These are phyloP conservation scores for Agraylea sexmaculata DNA, from an alignment of 1,140 invertebrate genomes.

Conservation along the genomic window DNA sequence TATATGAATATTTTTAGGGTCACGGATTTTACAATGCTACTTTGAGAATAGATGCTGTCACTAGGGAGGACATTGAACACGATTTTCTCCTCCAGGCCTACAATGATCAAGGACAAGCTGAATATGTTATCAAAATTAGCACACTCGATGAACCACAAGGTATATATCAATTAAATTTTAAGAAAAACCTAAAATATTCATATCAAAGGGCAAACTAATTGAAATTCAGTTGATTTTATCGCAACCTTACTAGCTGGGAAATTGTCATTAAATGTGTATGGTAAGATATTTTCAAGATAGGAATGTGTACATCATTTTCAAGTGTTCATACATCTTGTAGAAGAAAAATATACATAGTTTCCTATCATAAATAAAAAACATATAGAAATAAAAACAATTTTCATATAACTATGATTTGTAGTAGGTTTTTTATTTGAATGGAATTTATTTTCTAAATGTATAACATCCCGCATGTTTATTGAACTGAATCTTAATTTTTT, in stretches of 20 bases:
- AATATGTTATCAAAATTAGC: constrained; percentile 54
- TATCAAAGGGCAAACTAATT: constrained; percentile 14
- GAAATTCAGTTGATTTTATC: constrained; percentile 17
- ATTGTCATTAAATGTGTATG: constrained; percentile 13
- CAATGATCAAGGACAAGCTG: constrained; percentile 50
- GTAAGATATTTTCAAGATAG: constrained; percentile 11
- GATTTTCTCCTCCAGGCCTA: constrained; percentile 50
- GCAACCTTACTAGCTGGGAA: constrained; percentile 17
- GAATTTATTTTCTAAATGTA: too few species aligned
- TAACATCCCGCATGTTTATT: too few species aligned
- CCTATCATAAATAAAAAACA: too few species aligned
- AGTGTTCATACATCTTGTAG: neutral
- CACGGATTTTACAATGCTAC: constrained; percentile 53
- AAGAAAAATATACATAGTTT: too few species aligned
- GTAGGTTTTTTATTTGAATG: too few species aligned
- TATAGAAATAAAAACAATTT: too few species aligned
- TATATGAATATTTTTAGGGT: constrained; percentile 35
- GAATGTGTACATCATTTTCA: neutral
- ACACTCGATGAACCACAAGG: constrained; percentile 57
- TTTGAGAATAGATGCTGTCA: constrained; percentile 49
- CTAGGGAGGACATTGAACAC: constrained; percentile 63
- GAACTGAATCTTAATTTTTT: too few species aligned
- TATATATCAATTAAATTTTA: constrained; percentile 23
- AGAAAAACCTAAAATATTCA: neutral
- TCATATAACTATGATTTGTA: too few species aligned